phyloP scores from a whole-genome alignment of 2,113 vertebrate species.

The Trematocara macrostoma region DNA sequence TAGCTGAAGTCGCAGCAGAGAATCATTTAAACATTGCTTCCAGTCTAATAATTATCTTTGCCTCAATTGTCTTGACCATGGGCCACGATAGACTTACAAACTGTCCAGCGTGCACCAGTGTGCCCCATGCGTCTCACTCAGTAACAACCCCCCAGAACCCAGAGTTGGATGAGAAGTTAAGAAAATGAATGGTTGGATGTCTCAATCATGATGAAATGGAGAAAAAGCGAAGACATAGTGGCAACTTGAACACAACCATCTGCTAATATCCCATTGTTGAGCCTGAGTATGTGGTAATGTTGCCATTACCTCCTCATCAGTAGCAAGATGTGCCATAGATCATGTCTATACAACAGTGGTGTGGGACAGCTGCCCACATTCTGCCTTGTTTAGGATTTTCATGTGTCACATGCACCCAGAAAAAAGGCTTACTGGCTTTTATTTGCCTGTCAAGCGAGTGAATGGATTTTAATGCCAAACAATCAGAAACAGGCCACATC shows the following conservation, averaged over 20 bases:
- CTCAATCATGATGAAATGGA: not conserved
- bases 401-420: not conserved
- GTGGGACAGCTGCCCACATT: not conserved
- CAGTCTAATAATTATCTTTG: not conserved
- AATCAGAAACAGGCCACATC: not conserved
- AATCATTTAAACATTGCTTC: not conserved
- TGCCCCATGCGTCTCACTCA: not conserved
- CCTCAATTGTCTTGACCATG: not conserved
- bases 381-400: not conserved
- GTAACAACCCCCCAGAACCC: not conserved
- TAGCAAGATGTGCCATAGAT: not conserved
- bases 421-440: not conserved
- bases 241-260: not conserved
- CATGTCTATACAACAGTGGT: not conserved
- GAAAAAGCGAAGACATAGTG: not conserved
- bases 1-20: not conserved
- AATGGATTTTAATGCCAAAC: not conserved
- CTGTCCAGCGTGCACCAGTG: not conserved
- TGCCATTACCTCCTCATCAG: constrained; percentile 1
- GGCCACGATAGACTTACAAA: not conserved
- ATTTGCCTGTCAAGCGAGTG: not conserved
- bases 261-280: not conserved
- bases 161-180: not conserved
- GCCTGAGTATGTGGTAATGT: not conserved
- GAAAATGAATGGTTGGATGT: not conserved